Conservation (phyloP, 2,888 invertebrate genomes). For the Andrena chrysosceles region DNA sequence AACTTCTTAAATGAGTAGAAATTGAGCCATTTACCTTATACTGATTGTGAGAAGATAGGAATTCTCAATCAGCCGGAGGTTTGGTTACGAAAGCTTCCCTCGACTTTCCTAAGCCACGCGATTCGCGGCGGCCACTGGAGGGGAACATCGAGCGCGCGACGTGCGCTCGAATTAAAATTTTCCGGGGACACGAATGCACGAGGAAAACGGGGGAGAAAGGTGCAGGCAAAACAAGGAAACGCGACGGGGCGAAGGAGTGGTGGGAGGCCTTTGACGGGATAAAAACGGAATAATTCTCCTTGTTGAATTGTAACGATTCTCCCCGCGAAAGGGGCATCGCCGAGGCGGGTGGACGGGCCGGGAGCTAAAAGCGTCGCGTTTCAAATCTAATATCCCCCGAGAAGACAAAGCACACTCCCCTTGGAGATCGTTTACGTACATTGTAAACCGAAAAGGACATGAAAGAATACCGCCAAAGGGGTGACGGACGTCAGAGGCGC, state of each 20-base stretch:
- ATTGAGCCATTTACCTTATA: no score
- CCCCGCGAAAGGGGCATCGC: conserved; percentile 50
- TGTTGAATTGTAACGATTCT: conserved; percentile 42
- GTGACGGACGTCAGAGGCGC: conserved; percentile 36
- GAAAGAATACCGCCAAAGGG: conserved; percentile 74
- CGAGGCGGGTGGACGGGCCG: not conserved
- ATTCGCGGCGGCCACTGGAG: no score
- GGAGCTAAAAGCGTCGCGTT: conserved; percentile 58
- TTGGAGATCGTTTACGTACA: conserved; percentile 68
- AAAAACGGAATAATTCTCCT: conserved; percentile 46
- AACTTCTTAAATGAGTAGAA: no score
- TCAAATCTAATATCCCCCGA: conserved; percentile 61
- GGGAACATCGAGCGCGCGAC: not conserved
- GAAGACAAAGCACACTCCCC: conserved; percentile 61
- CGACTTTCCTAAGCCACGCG: no score
- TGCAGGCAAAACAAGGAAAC: conserved; percentile 24
- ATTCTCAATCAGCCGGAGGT: no score
- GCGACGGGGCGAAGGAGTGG: not conserved
- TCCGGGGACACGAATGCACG: conserved; percentile 12
- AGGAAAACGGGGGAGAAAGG: not conserved
- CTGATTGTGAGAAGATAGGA: no score
- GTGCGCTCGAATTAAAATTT: conserved; percentile 36
- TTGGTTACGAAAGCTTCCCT: no score
- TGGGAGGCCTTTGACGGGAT: not conserved
- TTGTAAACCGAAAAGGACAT: conserved; percentile 73